Base-by-base conservation (phyloP, 2,113 vertebrate genomes). In the Protobothrops mucrosquamatus region DNA sequence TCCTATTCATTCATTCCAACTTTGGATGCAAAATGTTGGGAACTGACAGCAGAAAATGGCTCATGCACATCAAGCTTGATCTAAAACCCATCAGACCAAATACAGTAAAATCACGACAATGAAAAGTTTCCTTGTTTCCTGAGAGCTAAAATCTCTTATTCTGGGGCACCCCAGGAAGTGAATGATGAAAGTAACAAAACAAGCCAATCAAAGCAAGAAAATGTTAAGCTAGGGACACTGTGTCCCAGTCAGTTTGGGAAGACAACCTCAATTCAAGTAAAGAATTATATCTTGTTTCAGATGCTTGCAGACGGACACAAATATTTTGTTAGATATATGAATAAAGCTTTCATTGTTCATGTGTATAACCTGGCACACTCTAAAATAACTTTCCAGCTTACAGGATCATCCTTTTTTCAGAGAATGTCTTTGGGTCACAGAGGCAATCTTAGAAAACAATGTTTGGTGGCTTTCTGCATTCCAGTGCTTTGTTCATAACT, bases 1-100 rank as follows among this genome's bases (percentile, higher is more conserved):
- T 64, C 46, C 74, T 39, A 61, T 86, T 87, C 89, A 64, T 93
- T 54, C n/a, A 39, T 87, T 56, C 56, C 56, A 64, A 54, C n/a
- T 59, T 54, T 90, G 46, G 88, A 55, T 54, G 52, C 8, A 69
- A 90, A 93, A 54, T 43, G 3, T 81, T 93, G 48, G 29, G 69
- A 90, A 64, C 18, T 11, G 43, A 90, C 55, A 86, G 22, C 46
- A 64, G 24, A 86, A 90, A 93, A 87, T 34, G 51, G 48, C 34
- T 93, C 89, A 64, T 87, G 56, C n/a, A 7, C 11, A 43, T 85
- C n/a, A 1, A 87, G 1, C 29, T 85, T 93, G 46, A 81, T 39
- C 91, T 92, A 90, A 92, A 93, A 43, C 43, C 29, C 46, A 52
- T 52, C 56, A 54, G 55, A 87, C n/a, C 46, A 51, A 59, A 90